A percentile compares a stretch with the other conserved stretches of the same genome.
Evolutionary conservation across 2,888 invertebrate species (phyloP).

Genomic region (Acrobasis repandana): DNA sequence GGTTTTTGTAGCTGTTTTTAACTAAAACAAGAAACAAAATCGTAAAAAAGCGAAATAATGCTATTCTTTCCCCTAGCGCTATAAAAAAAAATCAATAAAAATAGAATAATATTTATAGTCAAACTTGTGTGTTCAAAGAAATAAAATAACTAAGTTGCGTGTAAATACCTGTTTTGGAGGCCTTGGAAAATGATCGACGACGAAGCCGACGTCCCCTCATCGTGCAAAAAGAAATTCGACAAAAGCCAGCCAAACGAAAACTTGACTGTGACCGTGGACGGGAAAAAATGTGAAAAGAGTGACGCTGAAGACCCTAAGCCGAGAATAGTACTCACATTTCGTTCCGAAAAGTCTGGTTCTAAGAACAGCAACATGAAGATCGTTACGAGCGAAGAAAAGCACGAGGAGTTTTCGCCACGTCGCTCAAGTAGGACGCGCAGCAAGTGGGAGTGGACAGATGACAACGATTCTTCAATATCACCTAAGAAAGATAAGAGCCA

Average conservation of each 20-base stretch:
- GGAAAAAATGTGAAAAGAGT: conserved; percentile 55
- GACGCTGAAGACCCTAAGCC: conserved; percentile 77
- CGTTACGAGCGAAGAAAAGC: conserved; percentile 72
- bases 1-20: too few species aligned
- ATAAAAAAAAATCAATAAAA: too few species aligned
- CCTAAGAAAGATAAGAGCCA: conserved; percentile 59
- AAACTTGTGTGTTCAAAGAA: too few species aligned
- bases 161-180: conserved; percentile 33
- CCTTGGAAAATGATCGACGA: conserved; percentile 72
- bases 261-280: conserved; percentile 49
- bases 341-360: conserved; percentile 83
- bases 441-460: conserved; percentile 69
- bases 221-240: conserved; percentile 61
- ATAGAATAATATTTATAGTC: too few species aligned
- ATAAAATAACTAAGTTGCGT: neutral
- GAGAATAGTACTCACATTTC: conserved; percentile 84
- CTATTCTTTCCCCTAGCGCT: too few species aligned
- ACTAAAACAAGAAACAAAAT: too few species aligned
- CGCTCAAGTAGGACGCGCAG: conserved; percentile 63
- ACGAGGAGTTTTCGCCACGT: conserved; percentile 63
- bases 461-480: conserved; percentile 50
- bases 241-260: conserved; percentile 42
- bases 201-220: conserved; percentile 46
- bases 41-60: too few species aligned
- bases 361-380: conserved; percentile 81